Evolutionary conservation across 2,113 vertebrate genomes (phyloP), one percentile per base, ranked within the genome.

Genomic region (Halcyon malimbica): DNA sequence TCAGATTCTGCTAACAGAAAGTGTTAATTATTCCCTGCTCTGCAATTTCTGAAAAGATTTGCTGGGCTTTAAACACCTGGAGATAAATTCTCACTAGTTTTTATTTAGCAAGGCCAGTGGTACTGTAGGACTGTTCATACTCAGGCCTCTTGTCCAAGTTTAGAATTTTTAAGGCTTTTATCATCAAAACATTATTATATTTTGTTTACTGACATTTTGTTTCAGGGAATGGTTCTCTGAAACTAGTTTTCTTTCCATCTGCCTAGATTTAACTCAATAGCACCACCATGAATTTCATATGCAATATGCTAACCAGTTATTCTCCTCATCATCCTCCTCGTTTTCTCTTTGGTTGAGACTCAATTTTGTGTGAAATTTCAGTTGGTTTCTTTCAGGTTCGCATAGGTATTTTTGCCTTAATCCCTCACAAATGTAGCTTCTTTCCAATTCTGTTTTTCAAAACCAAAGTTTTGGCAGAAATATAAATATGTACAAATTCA

Each of bases 151-250:
- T 56, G 53, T 59, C 51, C 42, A 33, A 44, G 42, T 59, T 31
- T 57, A 4, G 3, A 53, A 20, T 80, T 87, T 29, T 65, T 16
- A 51, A 78, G 41, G 50, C 21, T 77, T 77, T 39, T 13, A 42
- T 62, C 28, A 48, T 44, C 39, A 1, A 0, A 59, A 13, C 1
- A 0, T 5, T 13, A 14, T 23, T 89, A 42, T 31, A 60, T 16
- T 65, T 64, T 81, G 20, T 68, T 26, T 69, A 20, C 9, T 11
- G 0, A 46, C 73, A 4, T 6, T 10, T 60, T 68, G n/a, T 12
- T 77, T 87, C 54, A 63, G 24, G 42, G 48, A 68, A 35, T 50
- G 9, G 28, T 69, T 42, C 48, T 93, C 48, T 9, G 3, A 68
- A 73, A 23, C 16, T 14, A 41, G 41, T 62, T 82, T 57, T 5